A percentile compares a stretch with the other conserved stretches of the same genome.
Evolutionary conservation across 2,797 vertebrate genomes (phyloP).

Genomic region (Clarias fuscus): DNA sequence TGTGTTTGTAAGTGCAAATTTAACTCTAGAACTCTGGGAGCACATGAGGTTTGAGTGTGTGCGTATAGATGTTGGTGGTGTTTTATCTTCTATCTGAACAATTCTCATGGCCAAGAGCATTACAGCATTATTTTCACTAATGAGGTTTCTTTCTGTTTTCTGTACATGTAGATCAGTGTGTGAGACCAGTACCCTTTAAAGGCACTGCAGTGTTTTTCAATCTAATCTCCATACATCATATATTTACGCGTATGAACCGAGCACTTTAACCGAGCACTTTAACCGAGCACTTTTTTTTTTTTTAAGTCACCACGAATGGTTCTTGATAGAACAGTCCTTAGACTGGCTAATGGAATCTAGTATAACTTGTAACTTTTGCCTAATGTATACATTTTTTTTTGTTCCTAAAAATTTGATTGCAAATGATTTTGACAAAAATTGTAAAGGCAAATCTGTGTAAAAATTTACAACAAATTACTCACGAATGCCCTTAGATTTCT

Average conservation of each 20-base stretch:
- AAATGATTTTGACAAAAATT: no score
- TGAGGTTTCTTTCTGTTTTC: neutral
- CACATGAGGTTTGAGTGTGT: conserved; percentile 17
- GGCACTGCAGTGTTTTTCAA: neutral
- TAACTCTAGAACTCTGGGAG: conserved; percentile 13
- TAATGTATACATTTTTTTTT: neutral
- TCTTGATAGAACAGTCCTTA: neutral
- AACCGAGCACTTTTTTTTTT: neutral
- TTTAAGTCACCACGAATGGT: no score
- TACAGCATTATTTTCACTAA: neutral
- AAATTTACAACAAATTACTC: no score
- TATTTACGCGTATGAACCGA: neutral
- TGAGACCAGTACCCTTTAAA: neutral
- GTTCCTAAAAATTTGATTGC: neutral
- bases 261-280: no score
- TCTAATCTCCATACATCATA: neutral
- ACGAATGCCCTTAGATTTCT: no score
- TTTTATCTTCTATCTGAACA: conserved; percentile 21
- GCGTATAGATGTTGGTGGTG: neutral
- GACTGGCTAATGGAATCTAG: neutral
- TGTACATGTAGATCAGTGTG: neutral
- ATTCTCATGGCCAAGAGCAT: neutral
- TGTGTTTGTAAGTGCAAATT: conserved; percentile 65
- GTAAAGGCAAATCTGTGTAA: no score
- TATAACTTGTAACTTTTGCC: neutral